Evolutionary conservation across 2,888 invertebrate species (phyloP), one percentile per base, ranked within the genome.

Genomic region (Plutella xylostella): DNA sequence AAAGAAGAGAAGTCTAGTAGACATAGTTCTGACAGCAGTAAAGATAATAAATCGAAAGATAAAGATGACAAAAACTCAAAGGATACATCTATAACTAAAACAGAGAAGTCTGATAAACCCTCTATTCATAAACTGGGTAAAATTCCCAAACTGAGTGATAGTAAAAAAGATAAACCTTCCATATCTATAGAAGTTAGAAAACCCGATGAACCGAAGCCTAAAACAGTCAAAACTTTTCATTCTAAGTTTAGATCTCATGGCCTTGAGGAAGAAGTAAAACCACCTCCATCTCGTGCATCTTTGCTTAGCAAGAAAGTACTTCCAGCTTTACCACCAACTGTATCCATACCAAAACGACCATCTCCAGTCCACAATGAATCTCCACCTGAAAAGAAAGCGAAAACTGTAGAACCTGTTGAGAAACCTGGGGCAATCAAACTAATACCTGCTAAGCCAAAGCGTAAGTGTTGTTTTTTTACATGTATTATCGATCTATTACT

Each of bases 211-310:
- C 86, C 87, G 11, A 88, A 95, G 58, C 91, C 94, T 4, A 94
- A 94, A 77, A 96, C 96, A 31, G 96, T 96, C 1, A 97, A 96
- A 86, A 92, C 93, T 14, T 94, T 91, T 68, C 90, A 94, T 73
- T 93, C 94, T 1, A 95, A 94, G 77, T 95, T 96, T 83, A 88
- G 97, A 54, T 94, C 94, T 42, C 96, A 95, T 59, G 96, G 96
- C 30, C 74, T 96, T 44, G 93, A 93, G 64, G 95, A 96, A 69
- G 94, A 93, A 77, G 87, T 90, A 0, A 92, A 92, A 61, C 93
- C 93, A n/a, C 93, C 95, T 12, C 92, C 92, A 2, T 92, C 93
- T 3, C 85, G 92, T 46, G 87, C 89, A 42, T 82, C 87, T 1
- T 69, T 88, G 2, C 88, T 91, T 58, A 89, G 88, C 50, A 82